Percentiles rank a stretch among this genome's conserved stretches.
These are phyloP conservation scores for Melolontha melolontha DNA, from an alignment of 2,888 invertebrate genomes.

Conservation along the genomic window DNA sequence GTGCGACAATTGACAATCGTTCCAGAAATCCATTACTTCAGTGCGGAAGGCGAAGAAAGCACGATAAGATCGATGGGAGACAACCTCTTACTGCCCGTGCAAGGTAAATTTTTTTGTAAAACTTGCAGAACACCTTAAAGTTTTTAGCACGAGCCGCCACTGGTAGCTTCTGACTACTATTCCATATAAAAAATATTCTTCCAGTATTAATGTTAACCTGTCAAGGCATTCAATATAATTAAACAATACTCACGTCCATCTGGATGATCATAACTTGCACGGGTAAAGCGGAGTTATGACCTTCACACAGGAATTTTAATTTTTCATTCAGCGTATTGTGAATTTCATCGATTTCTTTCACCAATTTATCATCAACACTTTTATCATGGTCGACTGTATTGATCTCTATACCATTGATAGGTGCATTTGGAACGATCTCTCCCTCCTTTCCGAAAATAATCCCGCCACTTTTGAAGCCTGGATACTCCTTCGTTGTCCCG, in stretches of 20 bases:
- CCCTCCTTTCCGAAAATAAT: constrained; percentile 60
- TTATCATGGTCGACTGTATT: constrained; percentile 39
- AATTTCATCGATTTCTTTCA: constrained; percentile 61
- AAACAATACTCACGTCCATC: constrained; percentile 66
- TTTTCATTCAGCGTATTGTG: constrained; percentile 69
- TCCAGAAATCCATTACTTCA: no score
- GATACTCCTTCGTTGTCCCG: constrained; percentile 51
- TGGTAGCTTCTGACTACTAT: no score
- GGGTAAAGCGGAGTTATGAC: constrained; percentile 68
- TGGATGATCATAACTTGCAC: constrained; percentile 73
- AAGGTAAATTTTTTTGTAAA: no score
- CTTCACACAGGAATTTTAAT: constrained; percentile 70
- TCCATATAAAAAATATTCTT: no score
- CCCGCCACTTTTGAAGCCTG: constrained; percentile 62
- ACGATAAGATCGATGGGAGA: no score
- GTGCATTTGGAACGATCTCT: constrained; percentile 45
- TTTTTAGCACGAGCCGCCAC: no score
- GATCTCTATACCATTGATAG: constrained; percentile 20
- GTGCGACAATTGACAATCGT: no score
- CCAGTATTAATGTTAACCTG: no score
- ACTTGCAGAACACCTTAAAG: no score
- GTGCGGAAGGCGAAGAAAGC: no score
- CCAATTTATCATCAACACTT: constrained; percentile 40
- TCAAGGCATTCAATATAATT: no score
- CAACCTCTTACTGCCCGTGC: no score